Evolutionary conservation across 2,797 vertebrate genomes (phyloP), one percentile per base, ranked within the genome.

Genomic region (Enteromius treurensis): DNA sequence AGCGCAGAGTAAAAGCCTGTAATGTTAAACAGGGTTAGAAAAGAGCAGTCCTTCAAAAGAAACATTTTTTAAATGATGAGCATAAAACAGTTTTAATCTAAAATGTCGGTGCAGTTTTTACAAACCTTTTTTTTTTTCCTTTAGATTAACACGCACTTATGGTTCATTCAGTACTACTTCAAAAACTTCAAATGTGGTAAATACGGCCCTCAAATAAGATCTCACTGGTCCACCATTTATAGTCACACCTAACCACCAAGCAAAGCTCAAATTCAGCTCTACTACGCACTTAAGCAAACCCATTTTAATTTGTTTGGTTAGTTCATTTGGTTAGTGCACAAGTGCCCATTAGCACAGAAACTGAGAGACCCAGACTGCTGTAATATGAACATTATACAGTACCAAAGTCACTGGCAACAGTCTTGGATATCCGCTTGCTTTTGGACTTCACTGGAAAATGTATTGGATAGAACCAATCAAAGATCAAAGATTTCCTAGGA

Each of bases 371-470:
- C 76, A 91, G 83, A 21, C n/a, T 83, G 86, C 74, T 82, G 79
- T 34, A 86, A 21, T 45, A 84, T 76, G 82, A 83, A 89, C 80
- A 90, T 95, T 93, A 96, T 98, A 95, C 94, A 93, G 80, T 95
- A 99, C 98, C 98, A 97, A 99, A 96, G 94, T 99, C 98, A 98
- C 91, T 97, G 96, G 96, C 95, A 96, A 99, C 94, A 94, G 95
- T 97, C 97, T 97, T 98, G 97, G 97, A 98, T 97, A 99, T 96
- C 90, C 94, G 97, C 94, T 97, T 98, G 97, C 97, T 96, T 97
- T 97, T 97, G 91, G 90, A 96, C 93, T 95, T 99, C 96, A 98
- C 98, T 99, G 96, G 88, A 98, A 98, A 96, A 86, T 26, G 86
- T 83, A 74, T 85, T 89, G 93, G 94, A 93, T 92, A 94, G 88